Conservation (phyloP, 2,113 vertebrate genomes). For the Spea multiplicata region DNA sequence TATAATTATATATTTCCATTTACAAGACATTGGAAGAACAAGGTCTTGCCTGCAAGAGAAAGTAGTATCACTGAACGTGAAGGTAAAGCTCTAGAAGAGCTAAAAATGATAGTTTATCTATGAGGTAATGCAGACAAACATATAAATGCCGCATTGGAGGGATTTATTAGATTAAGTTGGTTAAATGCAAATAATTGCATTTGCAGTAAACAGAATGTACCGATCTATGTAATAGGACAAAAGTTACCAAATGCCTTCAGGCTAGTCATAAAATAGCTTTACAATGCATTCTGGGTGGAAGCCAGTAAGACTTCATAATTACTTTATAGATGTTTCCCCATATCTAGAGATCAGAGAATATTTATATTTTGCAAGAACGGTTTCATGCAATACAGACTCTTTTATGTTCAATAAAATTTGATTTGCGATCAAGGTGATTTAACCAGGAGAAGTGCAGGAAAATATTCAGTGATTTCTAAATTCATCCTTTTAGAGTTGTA, state of each 20-base stretch:
- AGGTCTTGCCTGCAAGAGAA: neutral
- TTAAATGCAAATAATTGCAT: slow-evolving; percentile 28
- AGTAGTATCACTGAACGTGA: neutral
- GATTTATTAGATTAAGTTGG: slow-evolving; percentile 20
- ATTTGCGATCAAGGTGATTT: no score
- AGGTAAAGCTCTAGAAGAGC: neutral
- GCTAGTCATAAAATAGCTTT: slow-evolving; percentile 19
- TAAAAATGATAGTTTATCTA: neutral
- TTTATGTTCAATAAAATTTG: no score
- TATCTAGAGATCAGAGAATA: no score
- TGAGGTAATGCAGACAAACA: slow-evolving; percentile 14
- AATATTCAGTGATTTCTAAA: no score
- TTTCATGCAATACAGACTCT: no score
- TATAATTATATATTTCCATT: neutral
- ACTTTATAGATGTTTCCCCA: no score
- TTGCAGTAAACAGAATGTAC: neutral
- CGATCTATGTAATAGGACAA: neutral
- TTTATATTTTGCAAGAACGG: no score
- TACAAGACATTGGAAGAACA: neutral
- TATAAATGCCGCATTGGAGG: neutral
- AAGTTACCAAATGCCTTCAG: slow-evolving; percentile 10
- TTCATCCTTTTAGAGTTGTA: no score
- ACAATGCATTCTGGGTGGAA: slow-evolving; percentile 4
- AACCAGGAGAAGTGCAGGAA: no score
- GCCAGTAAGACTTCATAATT: neutral